Base-by-base conservation (phyloP, 2,797 vertebrate genomes). In the Thripadectes ignobilis region DNA sequence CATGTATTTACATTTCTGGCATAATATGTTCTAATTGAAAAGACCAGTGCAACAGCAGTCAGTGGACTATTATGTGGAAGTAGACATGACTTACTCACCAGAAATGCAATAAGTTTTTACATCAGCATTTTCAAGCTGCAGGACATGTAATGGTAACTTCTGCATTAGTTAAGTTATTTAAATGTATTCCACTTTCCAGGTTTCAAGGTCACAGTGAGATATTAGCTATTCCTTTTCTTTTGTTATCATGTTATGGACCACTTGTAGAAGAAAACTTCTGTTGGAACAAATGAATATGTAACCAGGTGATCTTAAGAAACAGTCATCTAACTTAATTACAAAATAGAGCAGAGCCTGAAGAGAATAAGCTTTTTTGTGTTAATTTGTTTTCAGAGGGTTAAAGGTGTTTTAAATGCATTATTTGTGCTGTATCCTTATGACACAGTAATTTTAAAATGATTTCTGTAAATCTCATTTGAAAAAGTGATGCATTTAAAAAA, bases 191-290 rank as follows among this genome's bases (percentile, higher is more conserved):
- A 54, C 48, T 89, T 82, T 22, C 21, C n/a, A 39, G 29, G 27
- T 86, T 96, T 96, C 95, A 97, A 96, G 95, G 94, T 97, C 77
- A 88, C 24, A 52, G 26, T 46, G 34, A 82, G 55, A 19, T 69
- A 63, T 22, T 49, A 80, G 59, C 73, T 74, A 30, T 73, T 81
- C 29, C 8, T 27, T 91, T 73, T 45, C 43, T 55, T 68, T 67
- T 92, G 34, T 65, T 92, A 6, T 29, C 4, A 7, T 41, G 5
- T 19, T 52, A 30, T 0, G 0, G 68, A 45, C 22, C n/a, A 52
- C 29, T 84, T 36, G 26, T 0, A 59, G 59, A 61, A 75, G n/a
- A 49, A 76, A 83, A 68, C n/a, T 91, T 87, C 26, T 48, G 1
- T 78, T 89, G 36, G 41, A 62, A 67, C 14, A 71, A 72, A 71